Base-by-base conservation (phyloP, 2,888 invertebrate genomes). In the Thymelicus acteon region DNA sequence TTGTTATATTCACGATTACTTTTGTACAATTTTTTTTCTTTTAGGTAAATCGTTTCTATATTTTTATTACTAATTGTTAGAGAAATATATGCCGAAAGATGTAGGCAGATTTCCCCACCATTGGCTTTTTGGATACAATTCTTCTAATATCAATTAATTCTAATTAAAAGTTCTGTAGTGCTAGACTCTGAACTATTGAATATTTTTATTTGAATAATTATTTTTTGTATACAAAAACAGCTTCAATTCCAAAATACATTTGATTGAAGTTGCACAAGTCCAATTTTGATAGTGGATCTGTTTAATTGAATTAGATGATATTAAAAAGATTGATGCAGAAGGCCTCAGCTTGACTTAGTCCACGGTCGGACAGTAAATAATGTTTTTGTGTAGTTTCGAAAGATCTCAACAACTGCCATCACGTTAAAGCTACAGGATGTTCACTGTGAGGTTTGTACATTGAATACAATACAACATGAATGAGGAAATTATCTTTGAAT, bases 31-130 rank as follows among this genome's bases (percentile, higher is more conserved):
- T 69, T 62, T 63, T 64, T 64, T 48, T 64, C 78, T 80, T 78
- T 82, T 85, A 84, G 80, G 80, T 85, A 79, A 83, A 72, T 79
- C 75, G 76, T 81, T 82, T 81, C 78, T 81, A 84, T 82, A 81
- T 83, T 85, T 76, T 77, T 78, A 79, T 75, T 77, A 79, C 79
- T 81, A 79, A 79, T 82, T 77, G 75, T 84, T 84, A 89, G 86
- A 87, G 87, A 89, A 93, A 79, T 90, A 88, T 82, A 84, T 90
- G 92, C 91, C 92, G 86, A 78, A 71, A 79, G 88, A 85, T 82
- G 91, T 86, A 31, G 92, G 92, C 93, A 90, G 88, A 81, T 80
- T 83, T 87, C 87, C 92, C 93, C 93, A 93, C 93, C 92, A 89
- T 48, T 70, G 74, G 71, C 72, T 74, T 74, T 66, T 74, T 65